Percentiles rank a stretch among this genome's conserved stretches.
Evolutionary conservation across 1,140 invertebrate genomes (phyloP).

Genomic region (Daktulosphaira vitifoliae): DNA sequence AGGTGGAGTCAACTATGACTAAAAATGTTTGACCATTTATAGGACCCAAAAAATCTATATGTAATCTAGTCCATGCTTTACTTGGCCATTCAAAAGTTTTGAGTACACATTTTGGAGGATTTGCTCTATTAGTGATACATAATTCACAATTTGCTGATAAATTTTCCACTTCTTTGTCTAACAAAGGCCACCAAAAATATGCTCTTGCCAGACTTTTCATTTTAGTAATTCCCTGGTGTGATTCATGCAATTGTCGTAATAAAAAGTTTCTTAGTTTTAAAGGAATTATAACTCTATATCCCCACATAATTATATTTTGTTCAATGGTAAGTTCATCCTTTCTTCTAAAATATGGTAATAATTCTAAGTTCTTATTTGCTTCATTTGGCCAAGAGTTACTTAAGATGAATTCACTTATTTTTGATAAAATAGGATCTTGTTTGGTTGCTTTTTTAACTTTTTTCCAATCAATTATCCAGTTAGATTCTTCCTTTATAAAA

Average conservation of each 20-base stretch:
- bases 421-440: neutral
- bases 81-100: no score
- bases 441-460: no score
- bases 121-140: neutral
- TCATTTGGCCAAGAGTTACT: neutral
- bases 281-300: slow-evolving; percentile 30
- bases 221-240: slow-evolving; percentile 31
- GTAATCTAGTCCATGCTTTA: no score
- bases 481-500: no score
- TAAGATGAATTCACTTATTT: neutral
- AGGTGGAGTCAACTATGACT: no score
- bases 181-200: no score
- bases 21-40: neutral
- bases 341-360: neutral
- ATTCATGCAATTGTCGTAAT: slow-evolving; percentile 6
- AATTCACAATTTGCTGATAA: slow-evolving; percentile 6
- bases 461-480: no score
- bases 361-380: neutral
- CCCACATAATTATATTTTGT: slow-evolving; percentile 15
- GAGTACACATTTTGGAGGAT: no score
- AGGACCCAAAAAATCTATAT: slow-evolving; percentile 41
- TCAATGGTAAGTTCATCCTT: neutral
- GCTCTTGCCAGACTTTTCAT: no score
- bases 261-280: neutral
- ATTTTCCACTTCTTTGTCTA: slow-evolving; percentile 34